Base-by-base conservation (phyloP, 2,888 invertebrate species). In the Hirtodrosophila histrioides region DNA sequence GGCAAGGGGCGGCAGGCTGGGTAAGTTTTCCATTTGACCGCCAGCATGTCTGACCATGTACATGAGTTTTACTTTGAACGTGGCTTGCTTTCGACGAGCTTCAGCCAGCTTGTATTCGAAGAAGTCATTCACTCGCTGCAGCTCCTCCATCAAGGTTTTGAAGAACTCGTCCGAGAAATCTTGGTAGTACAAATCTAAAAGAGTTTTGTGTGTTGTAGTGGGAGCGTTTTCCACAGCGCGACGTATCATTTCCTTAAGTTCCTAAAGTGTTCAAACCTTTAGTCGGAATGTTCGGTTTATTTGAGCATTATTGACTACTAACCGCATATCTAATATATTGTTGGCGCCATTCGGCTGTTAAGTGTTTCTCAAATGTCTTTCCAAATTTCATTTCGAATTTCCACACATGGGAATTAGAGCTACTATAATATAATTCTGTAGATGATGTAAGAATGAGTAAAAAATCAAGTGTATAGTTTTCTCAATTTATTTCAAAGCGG, bases 321-420 rank as follows among this genome's bases (percentile, higher is more conserved):
- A 86, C 96, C 94, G 95, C 95, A 92, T 96, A 96, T 86, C 95
- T 95, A 70, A 96, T 96, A 89, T 96, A 99, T 92, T 99, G 99
- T 92, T 98, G 98, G 65, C 98, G 94, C 99, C 99, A 99, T 93
- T 99, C 99, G 6, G 98, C 98, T 66, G 99, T 99, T 85, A 99
- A 97, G 91, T 98, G 98, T 46, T 98, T 97, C 64, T 96, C 94
- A 63, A 99, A 93, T 92, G 98, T 98, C 92, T 99, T 98, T 0
- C 98, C 97, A 92, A 99, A 99, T 94, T 98, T 99, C 99, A 99
- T 29, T n/a, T 8, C 24, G 8, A 7, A 51, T 37, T 49, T 51
- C 65, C 0, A 8, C 10, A n/a, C 10, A 27, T 31, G 31, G 6
- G 0, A 27, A 27, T 17, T 17, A 17, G 17, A 17, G 17, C 17